These are phyloP conservation scores for Flexamia atlantica DNA, from an alignment of 2,888 invertebrate species.

Conservation along the genomic window DNA sequence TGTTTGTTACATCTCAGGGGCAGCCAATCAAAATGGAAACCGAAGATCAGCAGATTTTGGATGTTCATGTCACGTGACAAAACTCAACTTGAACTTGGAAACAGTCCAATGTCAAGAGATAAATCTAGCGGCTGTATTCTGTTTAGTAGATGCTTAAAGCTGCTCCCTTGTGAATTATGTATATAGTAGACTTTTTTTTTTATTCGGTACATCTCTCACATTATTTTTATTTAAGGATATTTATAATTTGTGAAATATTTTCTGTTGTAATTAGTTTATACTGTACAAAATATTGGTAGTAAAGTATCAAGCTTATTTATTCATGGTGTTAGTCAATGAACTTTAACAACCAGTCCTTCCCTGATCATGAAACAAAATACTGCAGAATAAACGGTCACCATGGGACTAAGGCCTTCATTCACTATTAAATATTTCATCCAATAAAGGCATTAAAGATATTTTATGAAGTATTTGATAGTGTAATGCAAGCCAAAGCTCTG, in stretches of 20 bases:
- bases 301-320: not conserved
- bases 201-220: not conserved
- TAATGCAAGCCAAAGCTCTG: no score
- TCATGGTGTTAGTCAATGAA: no score
- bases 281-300: not conserved
- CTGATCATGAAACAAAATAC: no score
- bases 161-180: conserved; percentile 6
- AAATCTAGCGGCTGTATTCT: not conserved
- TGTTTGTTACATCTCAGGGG: conserved; percentile 61
- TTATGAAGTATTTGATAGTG: no score
- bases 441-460: no score
- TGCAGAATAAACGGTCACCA: no score
- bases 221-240: not conserved
- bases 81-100: not conserved
- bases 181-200: not conserved
- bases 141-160: not conserved
- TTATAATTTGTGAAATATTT: not conserved
- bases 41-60: conserved; percentile 62
- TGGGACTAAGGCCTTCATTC: no score
- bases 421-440: no score
- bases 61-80: conserved; percentile 55
- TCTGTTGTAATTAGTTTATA: conserved; percentile 7
- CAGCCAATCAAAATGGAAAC: conserved; percentile 65
- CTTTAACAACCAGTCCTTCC: no score
- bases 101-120: not conserved